Conservation (phyloP, 2,113 vertebrate genomes). For the Coregonus clupeaformis region DNA sequence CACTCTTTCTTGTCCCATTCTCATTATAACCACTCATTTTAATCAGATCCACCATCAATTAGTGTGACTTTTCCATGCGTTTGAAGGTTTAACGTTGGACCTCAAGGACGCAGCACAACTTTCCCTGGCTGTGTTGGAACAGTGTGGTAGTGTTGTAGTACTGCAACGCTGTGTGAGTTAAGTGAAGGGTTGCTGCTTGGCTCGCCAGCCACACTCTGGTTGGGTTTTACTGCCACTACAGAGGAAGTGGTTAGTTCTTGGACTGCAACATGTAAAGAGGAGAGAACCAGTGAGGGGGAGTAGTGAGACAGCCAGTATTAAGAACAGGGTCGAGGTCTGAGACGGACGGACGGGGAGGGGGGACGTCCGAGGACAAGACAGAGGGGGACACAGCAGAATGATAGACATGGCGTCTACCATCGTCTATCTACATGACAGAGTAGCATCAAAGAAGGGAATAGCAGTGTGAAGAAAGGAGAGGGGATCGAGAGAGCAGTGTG, state of each 20-base stretch:
- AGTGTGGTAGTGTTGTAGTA: conserved; percentile 14
- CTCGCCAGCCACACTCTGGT: conserved; percentile 18
- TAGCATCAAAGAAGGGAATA: not conserved
- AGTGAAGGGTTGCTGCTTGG: not conserved
- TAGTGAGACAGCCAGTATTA: not conserved
- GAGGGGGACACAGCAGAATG: conserved; percentile 1
- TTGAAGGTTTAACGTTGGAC: conserved; percentile 66
- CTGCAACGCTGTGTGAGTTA: conserved; percentile 1
- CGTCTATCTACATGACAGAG: not conserved
- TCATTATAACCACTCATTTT: conserved; percentile 93
- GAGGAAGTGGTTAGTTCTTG: conserved; percentile 63
- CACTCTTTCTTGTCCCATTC: conserved; percentile 87
- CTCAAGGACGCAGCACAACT: conserved; percentile 69
- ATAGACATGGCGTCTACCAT: not conserved
- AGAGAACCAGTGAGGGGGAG: not conserved
- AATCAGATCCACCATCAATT: conserved; percentile 84
- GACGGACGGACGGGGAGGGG: not conserved
- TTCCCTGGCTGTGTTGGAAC: conserved; percentile 41
- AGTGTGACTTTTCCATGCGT: conserved; percentile 65
- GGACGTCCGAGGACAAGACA: too few species aligned
- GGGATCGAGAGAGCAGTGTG: not conserved
- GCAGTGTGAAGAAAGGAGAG: not conserved
- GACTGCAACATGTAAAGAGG: not conserved
- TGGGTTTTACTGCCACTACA: conserved; percentile 47
- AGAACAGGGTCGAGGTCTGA: conserved; percentile 12